These are phyloP conservation scores for Rostratula benghalensis DNA, from an alignment of 2,113 vertebrate species.

Conservation along the genomic window DNA sequence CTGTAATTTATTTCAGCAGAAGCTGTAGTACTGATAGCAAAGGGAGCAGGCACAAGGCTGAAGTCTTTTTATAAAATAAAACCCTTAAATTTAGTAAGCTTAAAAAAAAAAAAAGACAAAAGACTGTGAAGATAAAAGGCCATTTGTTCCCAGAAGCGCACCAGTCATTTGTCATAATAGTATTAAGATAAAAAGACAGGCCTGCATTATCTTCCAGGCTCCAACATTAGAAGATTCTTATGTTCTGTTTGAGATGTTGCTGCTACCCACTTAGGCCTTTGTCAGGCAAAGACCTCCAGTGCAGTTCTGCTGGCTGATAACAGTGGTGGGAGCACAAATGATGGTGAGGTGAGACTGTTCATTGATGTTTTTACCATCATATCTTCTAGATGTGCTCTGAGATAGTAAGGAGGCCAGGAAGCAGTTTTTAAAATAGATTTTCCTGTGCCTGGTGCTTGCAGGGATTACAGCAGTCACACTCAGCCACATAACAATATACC, in stretches of 20 bases:
- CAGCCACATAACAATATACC: rapidly evolving
- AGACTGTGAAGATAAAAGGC: background rate
- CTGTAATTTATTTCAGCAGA: background rate
- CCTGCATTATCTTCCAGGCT: background rate
- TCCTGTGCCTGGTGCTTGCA: background rate
- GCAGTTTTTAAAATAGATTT: background rate
- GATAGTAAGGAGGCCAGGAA: background rate
- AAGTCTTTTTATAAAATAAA: background rate
- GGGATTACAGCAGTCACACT: background rate
- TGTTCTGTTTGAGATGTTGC: background rate
- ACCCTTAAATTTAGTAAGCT: background rate
- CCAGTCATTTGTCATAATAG: background rate
- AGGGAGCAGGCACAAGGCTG: background rate
- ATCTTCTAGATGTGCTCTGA: background rate
- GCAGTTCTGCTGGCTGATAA: background rate
- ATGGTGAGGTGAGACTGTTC: background rate
- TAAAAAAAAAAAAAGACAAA: background rate
- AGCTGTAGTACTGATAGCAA: background rate
- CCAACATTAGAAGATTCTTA: background rate
- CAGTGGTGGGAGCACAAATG: background rate
- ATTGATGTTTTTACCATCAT: background rate
- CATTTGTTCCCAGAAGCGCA: background rate
- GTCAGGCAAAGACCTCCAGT: background rate
- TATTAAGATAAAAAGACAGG: background rate
- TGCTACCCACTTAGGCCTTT: background rate